phyloP scores from a whole-genome alignment of 2,888 invertebrate species.

The Spodoptera exigua region DNA sequence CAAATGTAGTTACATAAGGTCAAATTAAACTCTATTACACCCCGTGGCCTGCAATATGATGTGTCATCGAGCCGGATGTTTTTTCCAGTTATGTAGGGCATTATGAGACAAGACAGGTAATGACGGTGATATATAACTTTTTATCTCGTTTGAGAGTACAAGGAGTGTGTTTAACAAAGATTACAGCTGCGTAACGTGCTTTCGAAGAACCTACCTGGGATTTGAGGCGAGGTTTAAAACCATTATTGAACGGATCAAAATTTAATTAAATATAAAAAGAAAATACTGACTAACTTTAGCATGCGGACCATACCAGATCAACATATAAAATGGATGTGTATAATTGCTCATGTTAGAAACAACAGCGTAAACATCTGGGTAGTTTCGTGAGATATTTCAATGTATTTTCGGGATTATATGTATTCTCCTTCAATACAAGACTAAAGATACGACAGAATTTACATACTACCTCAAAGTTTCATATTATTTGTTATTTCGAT shows the following conservation, averaged over 20 bases:
- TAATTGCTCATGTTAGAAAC: slow-evolving; percentile 12
- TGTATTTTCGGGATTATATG: slow-evolving; percentile 25
- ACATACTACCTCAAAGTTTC: slow-evolving; percentile 39
- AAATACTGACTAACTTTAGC: too few relatives aligned
- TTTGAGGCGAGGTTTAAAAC: too few relatives aligned
- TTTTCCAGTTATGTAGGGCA: slow-evolving; percentile 79
- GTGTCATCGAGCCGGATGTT: slow-evolving; percentile 74
- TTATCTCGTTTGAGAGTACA: slow-evolving; percentile 70
- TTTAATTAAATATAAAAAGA: too few relatives aligned
- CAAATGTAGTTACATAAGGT: slow-evolving; percentile 39
- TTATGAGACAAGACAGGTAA: slow-evolving; percentile 66
- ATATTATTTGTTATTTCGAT: slow-evolving; percentile 37
- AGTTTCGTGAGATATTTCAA: slow-evolving; percentile 42
- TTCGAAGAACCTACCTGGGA: slow-evolving; percentile 25
- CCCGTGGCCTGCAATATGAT: slow-evolving; percentile 58
- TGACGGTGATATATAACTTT: slow-evolving; percentile 62
- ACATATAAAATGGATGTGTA: not conserved
- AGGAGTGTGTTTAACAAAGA: slow-evolving; percentile 47
- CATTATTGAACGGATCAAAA: too few relatives aligned
- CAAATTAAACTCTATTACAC: slow-evolving; percentile 37
- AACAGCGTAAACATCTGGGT: slow-evolving; percentile 27
- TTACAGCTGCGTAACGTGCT: slow-evolving; percentile 40
- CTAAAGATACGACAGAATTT: slow-evolving; percentile 33
- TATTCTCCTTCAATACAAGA: slow-evolving; percentile 36
- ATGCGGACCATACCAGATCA: too few relatives aligned